Base-by-base conservation (phyloP, 92 coral and sea anemone species). In the Blastomussa wellsi region DNA sequence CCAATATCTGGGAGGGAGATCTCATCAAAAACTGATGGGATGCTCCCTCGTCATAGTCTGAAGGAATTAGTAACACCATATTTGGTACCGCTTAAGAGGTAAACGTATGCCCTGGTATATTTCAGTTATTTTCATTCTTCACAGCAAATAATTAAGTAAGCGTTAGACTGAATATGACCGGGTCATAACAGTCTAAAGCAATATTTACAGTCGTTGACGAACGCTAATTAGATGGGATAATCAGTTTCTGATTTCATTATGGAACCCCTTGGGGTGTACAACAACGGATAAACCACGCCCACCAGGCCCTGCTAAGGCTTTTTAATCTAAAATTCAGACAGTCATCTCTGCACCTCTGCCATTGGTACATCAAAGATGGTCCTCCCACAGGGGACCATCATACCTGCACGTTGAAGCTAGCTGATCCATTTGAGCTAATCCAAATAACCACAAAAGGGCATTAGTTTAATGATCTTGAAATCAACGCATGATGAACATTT, bases 241-340 rank as follows among this genome's bases (percentile, higher is more conserved):
- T 70, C 75, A 70, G 44, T 33, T 70, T 38, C 5, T 37, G 75
- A 70, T 70, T 70, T 70, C 75, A 70, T 70, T 19, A 28, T 20
- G 28, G 24, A 6, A 37, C 44, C 44, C 20, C 44, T 70, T 17
- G 19, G 44, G 44, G 28, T 3, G 44, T 33, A 70, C 47, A 70
- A 33, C 20, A 38, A 26, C 35, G 12, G 19, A 35, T 33, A 33
- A 37, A 17, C 47, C 31, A 38, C 44, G 75, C 75, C 47, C 3
- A 36, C 37, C 29, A 36, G 4, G 47, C 26, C 47, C 75, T 33
- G 26, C 26, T 19, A 70, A 4, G 47, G 75, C n/a, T 70, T 70
- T 31, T 16, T 33, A 20, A 62, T 62, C 68, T 62, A 70, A 37
- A 70, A 17, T 33, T 33, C 44, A 70, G 28, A 20, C 75, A 37